Evolutionary conservation across 2,888 invertebrate species (phyloP).

Genomic region (Cosmia pyralina): DNA sequence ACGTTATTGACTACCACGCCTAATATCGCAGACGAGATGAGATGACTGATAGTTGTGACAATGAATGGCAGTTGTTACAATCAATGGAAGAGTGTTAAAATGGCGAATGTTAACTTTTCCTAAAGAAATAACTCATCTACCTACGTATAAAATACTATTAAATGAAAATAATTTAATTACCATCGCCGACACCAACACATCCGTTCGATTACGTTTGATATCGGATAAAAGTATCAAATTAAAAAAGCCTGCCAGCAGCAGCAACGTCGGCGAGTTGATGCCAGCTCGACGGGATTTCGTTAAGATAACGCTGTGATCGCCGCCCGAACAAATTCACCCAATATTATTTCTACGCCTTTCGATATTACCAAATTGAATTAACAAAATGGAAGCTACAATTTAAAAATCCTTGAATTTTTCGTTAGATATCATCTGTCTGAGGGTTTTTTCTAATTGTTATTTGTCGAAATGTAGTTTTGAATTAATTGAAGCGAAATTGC

Average conservation of each 20-base stretch:
- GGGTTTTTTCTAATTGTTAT: conserved; percentile 20
- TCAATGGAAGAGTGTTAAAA: too few relatives aligned
- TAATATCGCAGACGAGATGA: too few relatives aligned
- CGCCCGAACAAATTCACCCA: conserved; percentile 69
- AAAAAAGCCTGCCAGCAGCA: conserved; percentile 53
- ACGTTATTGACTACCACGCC: too few relatives aligned
- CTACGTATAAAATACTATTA: background rate
- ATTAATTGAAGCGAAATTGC: conserved; percentile 29
- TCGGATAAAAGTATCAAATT: conserved; percentile 54
- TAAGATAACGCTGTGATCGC: conserved; percentile 71
- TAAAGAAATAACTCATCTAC: background rate
- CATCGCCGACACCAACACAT: conserved; percentile 9
- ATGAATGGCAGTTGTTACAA: too few relatives aligned
- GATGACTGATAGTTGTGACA: too few relatives aligned
- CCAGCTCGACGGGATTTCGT: conserved; percentile 69
- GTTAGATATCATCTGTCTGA: background rate
- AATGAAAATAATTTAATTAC: conserved; percentile 7
- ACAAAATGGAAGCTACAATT: conserved; percentile 38
- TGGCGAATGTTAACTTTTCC: too few relatives aligned
- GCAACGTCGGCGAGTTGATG: conserved; percentile 59
- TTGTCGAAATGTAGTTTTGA: conserved; percentile 36
- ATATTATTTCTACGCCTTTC: conserved; percentile 66
- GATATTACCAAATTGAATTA: conserved; percentile 57
- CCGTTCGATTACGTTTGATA: conserved; percentile 30
- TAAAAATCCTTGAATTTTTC: conserved; percentile 27